Evolutionary conservation across 2,888 invertebrate species (phyloP).

Genomic region (Cryptosula pallasiana): DNA sequence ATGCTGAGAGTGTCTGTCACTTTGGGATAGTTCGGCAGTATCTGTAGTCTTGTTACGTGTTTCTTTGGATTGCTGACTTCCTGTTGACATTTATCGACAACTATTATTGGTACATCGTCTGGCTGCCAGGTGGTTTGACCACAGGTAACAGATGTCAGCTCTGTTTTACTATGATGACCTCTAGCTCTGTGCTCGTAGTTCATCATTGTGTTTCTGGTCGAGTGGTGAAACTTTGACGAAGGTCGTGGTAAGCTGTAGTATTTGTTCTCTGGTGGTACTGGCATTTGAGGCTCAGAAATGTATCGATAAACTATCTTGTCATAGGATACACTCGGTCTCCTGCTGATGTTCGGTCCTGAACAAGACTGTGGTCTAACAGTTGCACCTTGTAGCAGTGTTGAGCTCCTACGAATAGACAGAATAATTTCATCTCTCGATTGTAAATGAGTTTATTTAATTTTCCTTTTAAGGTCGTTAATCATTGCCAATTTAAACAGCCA

Average conservation of each 20-base stretch:
- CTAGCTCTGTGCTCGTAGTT: neutral
- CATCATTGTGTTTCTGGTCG: neutral
- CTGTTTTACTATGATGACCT: no score
- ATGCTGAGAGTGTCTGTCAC: no score
- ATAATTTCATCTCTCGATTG: no score
- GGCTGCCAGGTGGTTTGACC: neutral
- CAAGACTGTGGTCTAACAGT: neutral
- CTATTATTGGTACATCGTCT: neutral
- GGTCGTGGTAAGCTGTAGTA: conserved; percentile 11
- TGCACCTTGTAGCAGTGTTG: neutral
- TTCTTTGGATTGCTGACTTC: neutral
- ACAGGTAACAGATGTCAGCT: conserved; percentile 4
- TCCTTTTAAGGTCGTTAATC: no score
- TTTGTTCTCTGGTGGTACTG: neutral
- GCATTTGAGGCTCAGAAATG: neutral
- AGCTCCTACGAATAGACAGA: no score
- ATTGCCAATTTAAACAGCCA: neutral
- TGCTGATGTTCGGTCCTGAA: neutral
- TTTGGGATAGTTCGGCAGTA: neutral
- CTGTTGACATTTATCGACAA: neutral
- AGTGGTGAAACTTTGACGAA: neutral
- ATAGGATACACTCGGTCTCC: neutral
- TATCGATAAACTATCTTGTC: conserved; percentile 12
- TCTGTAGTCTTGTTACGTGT: neutral
- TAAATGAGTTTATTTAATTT: no score